These are phyloP conservation scores for Cyclophora punctaria DNA, from an alignment of 2,888 invertebrate genomes.

Conservation along the genomic window DNA sequence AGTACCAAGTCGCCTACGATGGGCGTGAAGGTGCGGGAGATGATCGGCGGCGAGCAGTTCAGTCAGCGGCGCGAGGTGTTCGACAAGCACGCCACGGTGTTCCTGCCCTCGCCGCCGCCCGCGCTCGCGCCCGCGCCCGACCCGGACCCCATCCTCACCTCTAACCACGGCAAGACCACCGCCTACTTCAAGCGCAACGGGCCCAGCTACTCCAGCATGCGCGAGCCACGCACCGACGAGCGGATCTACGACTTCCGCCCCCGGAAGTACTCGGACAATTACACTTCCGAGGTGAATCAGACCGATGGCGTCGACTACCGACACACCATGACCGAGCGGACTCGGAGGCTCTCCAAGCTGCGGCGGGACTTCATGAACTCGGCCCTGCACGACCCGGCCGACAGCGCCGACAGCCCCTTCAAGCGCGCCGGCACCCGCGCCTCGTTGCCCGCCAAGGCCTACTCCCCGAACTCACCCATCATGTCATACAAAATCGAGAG, in stretches of 20 bases:
- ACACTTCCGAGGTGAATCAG: constrained; percentile 60
- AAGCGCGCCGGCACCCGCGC: constrained; percentile 52
- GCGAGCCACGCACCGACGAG: constrained; percentile 57
- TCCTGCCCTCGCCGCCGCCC: constrained; percentile 57
- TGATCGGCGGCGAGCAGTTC: constrained; percentile 68
- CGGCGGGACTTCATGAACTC: constrained; percentile 63
- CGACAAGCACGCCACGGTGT: constrained; percentile 69
- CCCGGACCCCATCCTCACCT: constrained; percentile 57
- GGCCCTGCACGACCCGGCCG: constrained; percentile 60
- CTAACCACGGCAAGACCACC: constrained; percentile 65
- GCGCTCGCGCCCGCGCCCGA: constrained; percentile 38
- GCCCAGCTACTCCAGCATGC: constrained; percentile 63
- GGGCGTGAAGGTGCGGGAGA: constrained; percentile 67
- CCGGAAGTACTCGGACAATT: constrained; percentile 67
- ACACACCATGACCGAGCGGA: constrained; percentile 59
- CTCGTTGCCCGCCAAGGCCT: constrained; percentile 52
- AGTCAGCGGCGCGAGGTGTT: constrained; percentile 71
- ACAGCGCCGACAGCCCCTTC: constrained; percentile 44
- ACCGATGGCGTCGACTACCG: constrained; percentile 65
- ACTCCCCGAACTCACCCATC: constrained; percentile 26
- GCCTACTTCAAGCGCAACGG: constrained; percentile 64
- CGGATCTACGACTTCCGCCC: constrained; percentile 53
- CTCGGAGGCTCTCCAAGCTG: constrained; percentile 58
- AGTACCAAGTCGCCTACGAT: constrained; percentile 62
- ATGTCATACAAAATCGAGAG: constrained; percentile 63